phyloP scores from a whole-genome alignment of 2,113 vertebrate species.

The Bucco capensis region DNA sequence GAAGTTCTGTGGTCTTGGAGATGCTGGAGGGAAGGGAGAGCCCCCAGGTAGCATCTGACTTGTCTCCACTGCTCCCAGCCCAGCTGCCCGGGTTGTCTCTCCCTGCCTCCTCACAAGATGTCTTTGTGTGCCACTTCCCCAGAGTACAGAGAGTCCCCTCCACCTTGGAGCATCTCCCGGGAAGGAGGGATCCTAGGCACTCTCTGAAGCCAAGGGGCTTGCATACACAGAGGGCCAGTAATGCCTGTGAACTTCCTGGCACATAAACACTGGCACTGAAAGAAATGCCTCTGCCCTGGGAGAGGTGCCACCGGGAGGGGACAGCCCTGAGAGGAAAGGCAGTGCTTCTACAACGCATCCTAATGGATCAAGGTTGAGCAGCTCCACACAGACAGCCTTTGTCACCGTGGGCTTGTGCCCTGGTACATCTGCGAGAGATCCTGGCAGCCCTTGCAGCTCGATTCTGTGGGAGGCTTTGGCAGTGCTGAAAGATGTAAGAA shows the following conservation, averaged over 20 bases:
- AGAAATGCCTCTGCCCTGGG: constrained; percentile 8
- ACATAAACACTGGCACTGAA: background rate
- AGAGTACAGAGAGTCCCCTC: background rate
- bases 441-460: constrained; percentile 15
- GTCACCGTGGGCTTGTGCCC: background rate
- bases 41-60: background rate
- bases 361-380: background rate
- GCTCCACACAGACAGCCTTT: constrained; percentile 41
- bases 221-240: background rate
- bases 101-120: background rate
- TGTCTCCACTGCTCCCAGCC: background rate
- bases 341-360: constrained; percentile 5
- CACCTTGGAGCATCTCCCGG: constrained; percentile 28
- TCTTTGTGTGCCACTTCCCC: constrained; percentile 3
- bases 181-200: background rate
- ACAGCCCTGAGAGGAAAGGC: background rate
- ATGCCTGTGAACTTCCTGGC: constrained; percentile 6
- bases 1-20: background rate
- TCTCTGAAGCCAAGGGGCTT: background rate
- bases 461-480: constrained; percentile 28
- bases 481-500: background rate
- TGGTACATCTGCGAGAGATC: constrained; percentile 8
- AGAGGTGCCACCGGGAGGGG: background rate
- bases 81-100: background rate
- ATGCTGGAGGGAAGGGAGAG: background rate